phyloP scores from a whole-genome alignment of 2,113 vertebrate genomes.

The Procapra przewalskii region DNA sequence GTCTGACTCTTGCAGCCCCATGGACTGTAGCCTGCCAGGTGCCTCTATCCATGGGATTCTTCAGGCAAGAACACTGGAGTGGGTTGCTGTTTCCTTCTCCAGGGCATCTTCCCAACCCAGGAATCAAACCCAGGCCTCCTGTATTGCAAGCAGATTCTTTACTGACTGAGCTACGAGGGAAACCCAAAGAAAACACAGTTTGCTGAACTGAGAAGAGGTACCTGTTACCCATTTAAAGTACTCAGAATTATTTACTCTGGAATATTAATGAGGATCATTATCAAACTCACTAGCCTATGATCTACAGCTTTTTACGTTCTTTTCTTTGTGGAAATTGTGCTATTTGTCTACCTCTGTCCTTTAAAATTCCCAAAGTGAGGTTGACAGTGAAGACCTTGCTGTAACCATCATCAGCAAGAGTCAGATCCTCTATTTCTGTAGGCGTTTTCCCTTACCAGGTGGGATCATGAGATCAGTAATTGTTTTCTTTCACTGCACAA shows the following conservation, averaged over 20 bases:
- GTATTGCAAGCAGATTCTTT: not conserved
- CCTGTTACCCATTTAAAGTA: not conserved
- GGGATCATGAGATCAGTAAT: not conserved
- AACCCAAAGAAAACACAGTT: not conserved
- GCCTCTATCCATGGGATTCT: not conserved
- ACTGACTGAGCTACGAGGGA: not conserved
- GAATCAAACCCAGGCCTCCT: not conserved
- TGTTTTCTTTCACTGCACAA: not conserved
- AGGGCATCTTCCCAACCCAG: not conserved
- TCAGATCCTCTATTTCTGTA: rapidly evolving
- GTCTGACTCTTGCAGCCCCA: not conserved
- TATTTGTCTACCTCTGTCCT: not conserved
- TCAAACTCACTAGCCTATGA: not conserved
- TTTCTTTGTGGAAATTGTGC: not conserved
- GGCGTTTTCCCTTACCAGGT: not conserved
- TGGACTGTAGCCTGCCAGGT: not conserved
- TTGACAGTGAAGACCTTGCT: not conserved
- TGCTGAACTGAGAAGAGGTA: not conserved
- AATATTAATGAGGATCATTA: not conserved
- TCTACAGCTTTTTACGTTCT: not conserved
- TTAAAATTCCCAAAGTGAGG: not conserved
- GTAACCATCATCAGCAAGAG: not conserved
- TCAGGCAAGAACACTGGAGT: not conserved
- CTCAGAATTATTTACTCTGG: not conserved
- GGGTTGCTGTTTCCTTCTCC: not conserved